A percentile compares a stretch with the other conserved stretches of the same genome.
Conservation (phyloP, 2,797 vertebrate genomes). For the Periophthalmus magnuspinnatus region DNA sequence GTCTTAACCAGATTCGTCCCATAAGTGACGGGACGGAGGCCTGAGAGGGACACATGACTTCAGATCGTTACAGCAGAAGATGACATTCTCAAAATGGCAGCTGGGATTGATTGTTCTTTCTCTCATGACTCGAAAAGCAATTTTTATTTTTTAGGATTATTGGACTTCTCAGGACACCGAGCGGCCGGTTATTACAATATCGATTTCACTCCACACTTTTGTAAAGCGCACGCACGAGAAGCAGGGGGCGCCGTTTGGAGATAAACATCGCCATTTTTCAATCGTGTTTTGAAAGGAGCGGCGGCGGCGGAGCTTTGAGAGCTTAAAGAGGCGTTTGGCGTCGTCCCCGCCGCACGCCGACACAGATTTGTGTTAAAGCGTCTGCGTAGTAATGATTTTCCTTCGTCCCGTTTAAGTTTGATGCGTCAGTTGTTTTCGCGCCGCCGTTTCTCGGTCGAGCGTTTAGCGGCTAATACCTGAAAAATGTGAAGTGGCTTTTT, state of each 20-base stretch:
- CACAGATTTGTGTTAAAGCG: background rate
- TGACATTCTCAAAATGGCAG: conserved; percentile 9
- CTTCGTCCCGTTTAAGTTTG: background rate
- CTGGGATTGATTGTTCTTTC: background rate
- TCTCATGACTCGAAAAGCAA: background rate
- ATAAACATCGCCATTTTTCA: conserved; percentile 3
- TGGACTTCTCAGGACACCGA: background rate
- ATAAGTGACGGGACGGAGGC: background rate
- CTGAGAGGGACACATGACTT: conserved; percentile 8
- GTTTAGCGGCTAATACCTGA: background rate
- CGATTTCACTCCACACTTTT: background rate
- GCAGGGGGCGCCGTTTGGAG: background rate
- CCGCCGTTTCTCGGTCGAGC: background rate
- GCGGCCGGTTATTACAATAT: conserved; percentile 2
- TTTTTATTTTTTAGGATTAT: conserved; percentile 7
- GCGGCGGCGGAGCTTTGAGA: background rate
- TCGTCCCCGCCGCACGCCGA: background rate
- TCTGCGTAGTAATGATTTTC: conserved; percentile 9
- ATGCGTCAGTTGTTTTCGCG: conserved; percentile 1
- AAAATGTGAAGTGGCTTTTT: background rate
- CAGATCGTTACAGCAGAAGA: background rate
- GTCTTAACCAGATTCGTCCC: background rate
- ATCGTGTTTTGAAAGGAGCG: background rate
- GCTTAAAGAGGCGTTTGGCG: background rate
- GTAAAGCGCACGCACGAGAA: background rate